Evolutionary conservation across 35 echinoderm and acorn worm genomes (phyloP).

Genomic region (Strongylocentrotus purpuratus): DNA sequence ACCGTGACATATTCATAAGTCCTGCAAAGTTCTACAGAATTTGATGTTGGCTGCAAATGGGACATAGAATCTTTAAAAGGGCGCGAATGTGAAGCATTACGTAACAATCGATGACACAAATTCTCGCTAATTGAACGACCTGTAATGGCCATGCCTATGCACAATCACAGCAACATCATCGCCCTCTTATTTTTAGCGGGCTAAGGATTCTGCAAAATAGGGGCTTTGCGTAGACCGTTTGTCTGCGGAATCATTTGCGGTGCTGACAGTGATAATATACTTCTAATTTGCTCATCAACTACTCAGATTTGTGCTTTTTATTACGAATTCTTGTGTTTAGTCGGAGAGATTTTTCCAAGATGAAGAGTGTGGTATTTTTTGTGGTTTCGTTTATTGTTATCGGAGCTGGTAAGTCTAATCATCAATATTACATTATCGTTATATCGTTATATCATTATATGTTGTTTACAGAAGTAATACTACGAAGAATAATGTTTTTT

Average conservation of each 20-base stretch:
- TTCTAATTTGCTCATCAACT: not conserved
- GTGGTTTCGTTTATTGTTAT: not conserved
- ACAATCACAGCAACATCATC: not conserved
- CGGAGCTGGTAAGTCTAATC: not conserved
- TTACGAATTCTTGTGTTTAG: not conserved
- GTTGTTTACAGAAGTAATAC: too few relatives aligned
- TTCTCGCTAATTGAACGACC: not conserved
- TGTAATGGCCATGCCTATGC: not conserved
- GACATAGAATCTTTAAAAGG: too few relatives aligned
- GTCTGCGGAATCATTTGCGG: not conserved
- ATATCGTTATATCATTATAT: too few relatives aligned
- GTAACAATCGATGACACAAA: not conserved
- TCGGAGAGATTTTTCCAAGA: not conserved
- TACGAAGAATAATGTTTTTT: not conserved
- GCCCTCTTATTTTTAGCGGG: not conserved
- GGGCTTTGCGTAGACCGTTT: not conserved
- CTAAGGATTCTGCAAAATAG: not conserved
- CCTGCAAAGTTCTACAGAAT: too few relatives aligned
- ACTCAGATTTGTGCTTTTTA: not conserved
- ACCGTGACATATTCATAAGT: too few relatives aligned
- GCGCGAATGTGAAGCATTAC: not conserved
- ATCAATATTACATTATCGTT: not conserved
- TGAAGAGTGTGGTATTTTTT: not conserved
- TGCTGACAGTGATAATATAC: not conserved
- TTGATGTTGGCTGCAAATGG: too few relatives aligned